Conservation (phyloP, 2,113 vertebrate species). For the Siphamia tubifer region DNA sequence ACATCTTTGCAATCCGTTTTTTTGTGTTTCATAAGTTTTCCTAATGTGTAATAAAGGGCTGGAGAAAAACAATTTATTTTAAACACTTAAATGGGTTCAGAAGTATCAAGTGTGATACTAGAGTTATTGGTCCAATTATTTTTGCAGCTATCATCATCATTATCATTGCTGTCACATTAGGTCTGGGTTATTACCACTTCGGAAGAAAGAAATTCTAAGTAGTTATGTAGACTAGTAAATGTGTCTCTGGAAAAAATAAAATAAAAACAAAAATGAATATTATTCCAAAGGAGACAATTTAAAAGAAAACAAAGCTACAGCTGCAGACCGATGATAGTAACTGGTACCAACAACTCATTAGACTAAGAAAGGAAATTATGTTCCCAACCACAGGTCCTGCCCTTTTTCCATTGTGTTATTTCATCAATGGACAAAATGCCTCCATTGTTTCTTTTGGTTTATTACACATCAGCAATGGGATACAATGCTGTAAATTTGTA, state of each 20-base stretch:
- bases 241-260: too few relatives aligned
- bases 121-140: too few relatives aligned
- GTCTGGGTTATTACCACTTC: too few relatives aligned
- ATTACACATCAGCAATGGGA: constrained; percentile 11
- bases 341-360: constrained; percentile 45
- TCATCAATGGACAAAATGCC: constrained; percentile 23
- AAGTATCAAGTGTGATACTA: too few relatives aligned
- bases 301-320: not conserved
- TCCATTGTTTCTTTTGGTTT: not conserved
- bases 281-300: too few relatives aligned
- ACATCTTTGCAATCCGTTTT: not conserved
- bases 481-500: constrained; percentile 13
- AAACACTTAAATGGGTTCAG: not conserved
- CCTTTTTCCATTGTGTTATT: constrained; percentile 27
- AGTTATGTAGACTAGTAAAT: too few relatives aligned
- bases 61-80: not conserved
- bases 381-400: constrained; percentile 17
- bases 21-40: not conserved
- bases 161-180: too few relatives aligned
- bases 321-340: constrained; percentile 27
- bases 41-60: not conserved
- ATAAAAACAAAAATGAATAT: too few relatives aligned
- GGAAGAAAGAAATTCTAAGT: too few relatives aligned
- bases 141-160: not conserved
- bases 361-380: constrained; percentile 29